Evolutionary conservation across 2,888 invertebrate species (phyloP).

Genomic region (Heliconius cydno): DNA sequence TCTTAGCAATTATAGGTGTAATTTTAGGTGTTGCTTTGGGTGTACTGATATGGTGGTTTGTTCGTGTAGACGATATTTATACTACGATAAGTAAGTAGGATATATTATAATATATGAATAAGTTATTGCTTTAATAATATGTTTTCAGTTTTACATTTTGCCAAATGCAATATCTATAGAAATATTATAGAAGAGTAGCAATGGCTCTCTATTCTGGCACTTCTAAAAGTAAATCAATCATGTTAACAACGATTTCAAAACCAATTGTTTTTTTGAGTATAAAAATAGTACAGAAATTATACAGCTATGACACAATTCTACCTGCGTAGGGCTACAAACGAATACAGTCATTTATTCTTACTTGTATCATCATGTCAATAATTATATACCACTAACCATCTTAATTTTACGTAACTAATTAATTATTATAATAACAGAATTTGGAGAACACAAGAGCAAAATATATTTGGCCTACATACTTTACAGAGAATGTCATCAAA

Average conservation of each 20-base stretch:
- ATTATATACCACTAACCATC: neutral
- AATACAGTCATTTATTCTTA: neutral
- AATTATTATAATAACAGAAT: neutral
- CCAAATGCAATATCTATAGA: too few relatives aligned
- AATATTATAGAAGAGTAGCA: too few relatives aligned
- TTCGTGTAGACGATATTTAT: conserved; percentile 42
- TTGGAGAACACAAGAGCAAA: neutral
- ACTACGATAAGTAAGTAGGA: conserved; percentile 51
- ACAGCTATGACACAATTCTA: neutral
- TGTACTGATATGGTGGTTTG: conserved; percentile 54
- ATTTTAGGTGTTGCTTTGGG: conserved; percentile 48
- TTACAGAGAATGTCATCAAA: neutral
- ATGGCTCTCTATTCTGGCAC: too few relatives aligned
- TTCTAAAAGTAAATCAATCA: too few relatives aligned
- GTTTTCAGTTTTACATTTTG: too few relatives aligned
- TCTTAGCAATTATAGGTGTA: conserved; percentile 41
- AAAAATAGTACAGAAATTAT: neutral
- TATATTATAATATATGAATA: neutral
- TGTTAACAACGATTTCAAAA: neutral
- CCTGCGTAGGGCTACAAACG: neutral
- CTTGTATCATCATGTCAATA: neutral
- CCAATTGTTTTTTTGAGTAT: neutral
- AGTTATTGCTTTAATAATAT: too few relatives aligned
- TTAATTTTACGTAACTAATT: neutral
- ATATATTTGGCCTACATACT: neutral